phyloP scores from a whole-genome alignment of 2,888 invertebrate species.

The Pheosia gnoma region DNA sequence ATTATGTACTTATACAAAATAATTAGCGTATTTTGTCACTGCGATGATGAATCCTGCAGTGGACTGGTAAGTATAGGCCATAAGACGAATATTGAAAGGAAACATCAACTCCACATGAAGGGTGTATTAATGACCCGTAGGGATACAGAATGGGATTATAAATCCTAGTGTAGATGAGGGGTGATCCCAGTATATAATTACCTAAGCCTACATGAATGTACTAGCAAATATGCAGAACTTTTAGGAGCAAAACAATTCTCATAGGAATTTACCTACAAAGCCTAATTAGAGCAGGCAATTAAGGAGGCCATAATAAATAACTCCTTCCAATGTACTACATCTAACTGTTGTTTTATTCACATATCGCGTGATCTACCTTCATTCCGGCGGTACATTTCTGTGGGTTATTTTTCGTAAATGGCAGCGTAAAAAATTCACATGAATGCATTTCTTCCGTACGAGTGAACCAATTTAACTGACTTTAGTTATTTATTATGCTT shows the following conservation, averaged over 20 bases:
- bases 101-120: no score
- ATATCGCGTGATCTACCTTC: slow-evolving; percentile 32
- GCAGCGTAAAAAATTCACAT: slow-evolving; percentile 19
- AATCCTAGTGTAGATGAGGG: no score
- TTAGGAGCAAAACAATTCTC: neutral
- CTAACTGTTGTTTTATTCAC: slow-evolving; percentile 29
- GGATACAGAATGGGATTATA: no score
- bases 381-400: slow-evolving; percentile 15
- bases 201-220: no score
- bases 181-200: no score
- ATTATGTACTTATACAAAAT: no score
- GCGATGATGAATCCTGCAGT: no score
- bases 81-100: no score
- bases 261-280: neutral
- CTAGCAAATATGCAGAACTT: no score
- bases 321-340: slow-evolving; percentile 15
- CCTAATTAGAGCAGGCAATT: slow-evolving; percentile 1
- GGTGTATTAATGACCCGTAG: no score
- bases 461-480: slow-evolving; percentile 10
- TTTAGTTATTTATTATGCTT: slow-evolving; percentile 14
- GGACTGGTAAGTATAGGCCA: no score
- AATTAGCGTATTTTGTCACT: no score
- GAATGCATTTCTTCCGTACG: slow-evolving; percentile 17
- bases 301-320: slow-evolving; percentile 8
- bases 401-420: slow-evolving; percentile 26